These are phyloP conservation scores for Gobionotothen gibberifrons DNA, from an alignment of 2,797 vertebrate genomes.

Conservation along the genomic window DNA sequence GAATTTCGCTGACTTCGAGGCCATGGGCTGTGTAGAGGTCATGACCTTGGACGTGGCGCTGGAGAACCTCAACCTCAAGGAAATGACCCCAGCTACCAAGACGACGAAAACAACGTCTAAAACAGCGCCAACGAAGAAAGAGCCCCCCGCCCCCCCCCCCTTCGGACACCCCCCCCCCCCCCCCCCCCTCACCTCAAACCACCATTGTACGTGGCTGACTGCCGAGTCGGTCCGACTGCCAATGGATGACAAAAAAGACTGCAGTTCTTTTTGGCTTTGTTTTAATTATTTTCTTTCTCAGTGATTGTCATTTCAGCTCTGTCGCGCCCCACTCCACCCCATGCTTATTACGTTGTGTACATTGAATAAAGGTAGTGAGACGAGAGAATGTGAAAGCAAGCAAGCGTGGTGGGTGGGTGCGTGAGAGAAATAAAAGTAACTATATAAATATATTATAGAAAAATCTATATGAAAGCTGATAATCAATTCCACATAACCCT, in stretches of 20 bases:
- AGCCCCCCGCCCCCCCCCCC: constrained; percentile 87
- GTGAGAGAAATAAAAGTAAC: constrained; percentile 73
- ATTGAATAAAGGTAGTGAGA: constrained; percentile 90
- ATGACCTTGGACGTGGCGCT: constrained; percentile 99
- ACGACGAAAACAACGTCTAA: constrained; percentile 80
- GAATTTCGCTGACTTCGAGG: constrained; percentile 96
- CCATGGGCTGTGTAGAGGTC: constrained; percentile 99
- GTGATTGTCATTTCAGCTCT: constrained; percentile 99
- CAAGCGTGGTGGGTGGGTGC: constrained; percentile 65
- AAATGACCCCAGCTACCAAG: constrained; percentile 85
- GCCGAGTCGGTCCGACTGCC: constrained; percentile 71
- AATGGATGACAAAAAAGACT: constrained; percentile 81
- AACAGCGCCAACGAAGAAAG: constrained; percentile 88
- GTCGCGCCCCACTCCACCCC: constrained; percentile 84
- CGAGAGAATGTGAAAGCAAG: constrained; percentile 88
- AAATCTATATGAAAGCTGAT: constrained; percentile 90
- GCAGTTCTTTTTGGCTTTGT: constrained; percentile 86
- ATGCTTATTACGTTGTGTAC: constrained; percentile 96
- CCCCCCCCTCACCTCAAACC: constrained; percentile 63
- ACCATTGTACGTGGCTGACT: constrained; percentile 73
- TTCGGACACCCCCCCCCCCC: too few species aligned
- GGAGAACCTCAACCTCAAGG: constrained; percentile 99
- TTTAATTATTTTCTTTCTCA: constrained; percentile 84
- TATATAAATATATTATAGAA: constrained; percentile 86
- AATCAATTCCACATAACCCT: constrained; percentile 96